phyloP scores from a whole-genome alignment of 2,888 invertebrate species.

The Pachydiplax longipennis region DNA sequence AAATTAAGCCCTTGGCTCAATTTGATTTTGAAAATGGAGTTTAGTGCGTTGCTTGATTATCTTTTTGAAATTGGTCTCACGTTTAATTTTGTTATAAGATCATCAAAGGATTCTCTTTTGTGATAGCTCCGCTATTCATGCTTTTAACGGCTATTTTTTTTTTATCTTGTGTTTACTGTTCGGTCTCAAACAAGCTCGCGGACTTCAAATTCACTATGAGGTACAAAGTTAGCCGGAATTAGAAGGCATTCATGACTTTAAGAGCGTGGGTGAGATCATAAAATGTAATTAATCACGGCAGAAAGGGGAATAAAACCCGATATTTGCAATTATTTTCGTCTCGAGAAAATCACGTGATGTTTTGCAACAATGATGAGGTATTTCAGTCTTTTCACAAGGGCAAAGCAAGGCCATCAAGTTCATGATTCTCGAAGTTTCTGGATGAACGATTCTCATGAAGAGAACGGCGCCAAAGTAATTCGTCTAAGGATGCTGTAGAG shows the following conservation, averaged over 20 bases:
- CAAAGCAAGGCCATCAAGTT: no score
- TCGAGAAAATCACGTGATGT: no score
- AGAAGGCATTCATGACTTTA: neutral
- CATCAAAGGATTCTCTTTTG: neutral
- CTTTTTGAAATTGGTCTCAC: neutral
- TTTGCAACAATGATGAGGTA: no score
- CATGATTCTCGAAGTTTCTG: no score
- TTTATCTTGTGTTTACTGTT: neutral
- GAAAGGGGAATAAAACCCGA: no score
- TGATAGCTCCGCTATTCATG: neutral
- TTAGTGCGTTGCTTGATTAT: neutral
- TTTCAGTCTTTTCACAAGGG: no score
- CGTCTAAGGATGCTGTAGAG: no score
- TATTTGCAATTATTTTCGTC: no score
- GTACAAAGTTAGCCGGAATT: neutral
- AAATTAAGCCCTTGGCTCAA: neutral
- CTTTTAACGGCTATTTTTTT: neutral
- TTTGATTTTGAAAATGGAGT: neutral
- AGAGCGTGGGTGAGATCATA: neutral
- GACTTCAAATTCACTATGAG: neutral
- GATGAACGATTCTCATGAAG: no score
- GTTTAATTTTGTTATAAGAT: neutral
- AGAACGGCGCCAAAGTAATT: no score
- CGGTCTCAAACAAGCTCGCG: neutral
- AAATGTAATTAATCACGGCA: no score